A percentile compares a stretch with the other conserved stretches of the same genome.
Conservation (phyloP, 2,888 invertebrate species). For the Orgyia antiqua region DNA sequence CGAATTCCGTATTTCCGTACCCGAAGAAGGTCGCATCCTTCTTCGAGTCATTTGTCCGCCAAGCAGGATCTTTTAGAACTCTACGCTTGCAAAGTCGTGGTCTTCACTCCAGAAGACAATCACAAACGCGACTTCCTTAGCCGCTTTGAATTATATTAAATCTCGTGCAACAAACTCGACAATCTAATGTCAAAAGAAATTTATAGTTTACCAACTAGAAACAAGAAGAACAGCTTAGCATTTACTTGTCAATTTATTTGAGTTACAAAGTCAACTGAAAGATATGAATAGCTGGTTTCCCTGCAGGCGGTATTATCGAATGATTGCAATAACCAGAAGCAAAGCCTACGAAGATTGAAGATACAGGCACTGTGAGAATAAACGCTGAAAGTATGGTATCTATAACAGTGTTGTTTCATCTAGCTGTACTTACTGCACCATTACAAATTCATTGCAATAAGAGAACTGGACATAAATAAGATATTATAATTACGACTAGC, state of each 20-base stretch:
- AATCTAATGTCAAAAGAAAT: background rate
- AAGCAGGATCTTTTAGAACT: too few species aligned
- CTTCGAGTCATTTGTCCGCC: too few species aligned
- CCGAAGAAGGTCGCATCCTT: too few species aligned
- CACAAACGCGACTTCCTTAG: too few species aligned
- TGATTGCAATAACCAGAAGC: constrained; percentile 13
- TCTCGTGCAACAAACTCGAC: too few species aligned
- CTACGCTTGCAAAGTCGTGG: too few species aligned
- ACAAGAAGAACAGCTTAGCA: constrained; percentile 2
- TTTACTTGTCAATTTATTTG: constrained; percentile 8
- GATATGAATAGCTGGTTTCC: constrained; percentile 4
- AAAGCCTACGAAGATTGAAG: constrained; percentile 7
- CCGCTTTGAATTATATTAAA: too few species aligned
- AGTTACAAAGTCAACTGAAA: constrained; percentile 7
- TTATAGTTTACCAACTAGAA: background rate
- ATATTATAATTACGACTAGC: too few species aligned
- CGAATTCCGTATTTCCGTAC: too few species aligned
- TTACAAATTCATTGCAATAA: too few species aligned
- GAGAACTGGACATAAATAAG: too few species aligned
- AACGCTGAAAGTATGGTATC: constrained; percentile 2
- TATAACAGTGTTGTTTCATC: background rate
- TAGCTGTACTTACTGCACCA: background rate
- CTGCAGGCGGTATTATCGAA: constrained; percentile 10
- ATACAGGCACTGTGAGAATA: constrained; percentile 6
- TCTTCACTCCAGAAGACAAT: too few species aligned